These are phyloP conservation scores for Tyrophagus putrescentiae DNA, from an alignment of 1,140 invertebrate species.

Conservation along the genomic window DNA sequence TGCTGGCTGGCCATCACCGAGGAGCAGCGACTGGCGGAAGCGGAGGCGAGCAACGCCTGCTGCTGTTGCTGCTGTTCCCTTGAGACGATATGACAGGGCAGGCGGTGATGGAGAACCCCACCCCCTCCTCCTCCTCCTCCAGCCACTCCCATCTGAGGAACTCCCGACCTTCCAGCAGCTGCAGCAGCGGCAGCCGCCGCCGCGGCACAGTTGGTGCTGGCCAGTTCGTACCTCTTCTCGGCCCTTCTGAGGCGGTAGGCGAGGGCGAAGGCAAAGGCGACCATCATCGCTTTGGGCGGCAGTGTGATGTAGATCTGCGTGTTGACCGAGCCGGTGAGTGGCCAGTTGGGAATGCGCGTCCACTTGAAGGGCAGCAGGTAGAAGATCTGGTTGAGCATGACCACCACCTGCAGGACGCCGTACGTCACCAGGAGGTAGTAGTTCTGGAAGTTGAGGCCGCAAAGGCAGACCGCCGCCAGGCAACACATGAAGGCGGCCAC, in stretches of 20 bases:
- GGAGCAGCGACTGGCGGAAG: no score
- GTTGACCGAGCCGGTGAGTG: background rate
- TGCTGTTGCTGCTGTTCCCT: no score
- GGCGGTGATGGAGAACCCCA: conserved; percentile 9
- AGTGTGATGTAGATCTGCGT: conserved; percentile 11
- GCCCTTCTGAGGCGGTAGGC: conserved; percentile 9
- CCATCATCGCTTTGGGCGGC: conserved; percentile 4
- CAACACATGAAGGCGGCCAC: conserved; percentile 17
- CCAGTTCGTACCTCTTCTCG: conserved; percentile 10
- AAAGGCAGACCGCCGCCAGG: conserved; percentile 9
- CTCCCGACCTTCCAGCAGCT: no score
- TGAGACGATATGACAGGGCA: conserved; percentile 12
- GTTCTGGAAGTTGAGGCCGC: conserved; percentile 20
- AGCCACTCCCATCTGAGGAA: no score
- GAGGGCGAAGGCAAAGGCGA: conserved; percentile 12
- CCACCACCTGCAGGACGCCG: conserved; percentile 9
- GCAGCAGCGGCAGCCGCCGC: no score
- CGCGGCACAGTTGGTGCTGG: no score
- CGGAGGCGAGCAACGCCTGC: no score
- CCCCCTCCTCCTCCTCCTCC: no score
- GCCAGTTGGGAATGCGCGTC: conserved; percentile 19
- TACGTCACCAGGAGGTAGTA: conserved; percentile 19
- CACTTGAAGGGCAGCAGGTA: conserved; percentile 10
- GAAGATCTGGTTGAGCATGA: conserved; percentile 19
- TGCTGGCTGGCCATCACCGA: no score